phyloP scores from a whole-genome alignment of 2,888 invertebrate species.

The Anoplius nigerrimus region DNA sequence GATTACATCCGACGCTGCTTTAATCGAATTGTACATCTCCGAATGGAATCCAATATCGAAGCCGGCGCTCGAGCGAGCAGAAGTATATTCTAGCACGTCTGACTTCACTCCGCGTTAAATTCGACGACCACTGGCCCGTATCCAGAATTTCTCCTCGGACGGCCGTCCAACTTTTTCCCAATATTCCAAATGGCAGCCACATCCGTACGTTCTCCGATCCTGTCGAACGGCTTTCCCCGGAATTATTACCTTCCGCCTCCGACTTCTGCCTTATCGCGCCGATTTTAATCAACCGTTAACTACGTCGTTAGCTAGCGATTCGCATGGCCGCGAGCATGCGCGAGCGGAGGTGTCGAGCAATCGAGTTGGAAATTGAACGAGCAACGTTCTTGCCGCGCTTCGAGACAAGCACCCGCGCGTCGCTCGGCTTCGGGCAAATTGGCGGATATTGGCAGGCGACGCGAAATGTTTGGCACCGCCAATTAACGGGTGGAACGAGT shows the following conservation, averaged over 20 bases:
- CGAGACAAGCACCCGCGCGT: neutral
- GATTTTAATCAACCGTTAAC: conserved; percentile 58
- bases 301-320: conserved; percentile 38
- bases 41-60: too few relatives aligned
- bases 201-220: too few relatives aligned
- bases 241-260: neutral
- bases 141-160: too few relatives aligned
- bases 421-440: conserved; percentile 29
- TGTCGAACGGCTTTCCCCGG: too few relatives aligned
- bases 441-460: conserved; percentile 51
- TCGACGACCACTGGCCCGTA: too few relatives aligned
- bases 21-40: too few relatives aligned
- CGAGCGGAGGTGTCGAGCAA: conserved; percentile 36
- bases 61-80: too few relatives aligned
- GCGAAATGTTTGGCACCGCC: conserved; percentile 33
- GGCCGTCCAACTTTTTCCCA: too few relatives aligned
- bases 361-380: conserved; percentile 56
- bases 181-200: too few relatives aligned
- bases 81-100: too few relatives aligned
- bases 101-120: too few relatives aligned
- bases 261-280: conserved; percentile 20
- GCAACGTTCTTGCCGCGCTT: conserved; percentile 12
- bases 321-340: conserved; percentile 14
- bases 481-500: conserved; percentile 28
- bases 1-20: too few relatives aligned